phyloP scores from a whole-genome alignment of 1,140 invertebrate species.

The Aphis craccivora region DNA sequence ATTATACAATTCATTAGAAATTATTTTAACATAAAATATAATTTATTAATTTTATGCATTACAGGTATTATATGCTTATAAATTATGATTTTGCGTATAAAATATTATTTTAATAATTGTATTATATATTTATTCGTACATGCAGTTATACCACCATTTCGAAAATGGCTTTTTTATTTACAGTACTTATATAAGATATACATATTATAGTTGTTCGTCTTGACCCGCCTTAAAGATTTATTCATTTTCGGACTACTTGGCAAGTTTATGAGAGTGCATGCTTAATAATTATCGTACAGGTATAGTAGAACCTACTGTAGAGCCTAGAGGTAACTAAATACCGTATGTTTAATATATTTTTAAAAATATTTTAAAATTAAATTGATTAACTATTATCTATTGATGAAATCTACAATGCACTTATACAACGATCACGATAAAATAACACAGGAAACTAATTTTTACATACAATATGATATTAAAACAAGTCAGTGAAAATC shows the following conservation, averaged over 20 bases:
- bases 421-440: neutral
- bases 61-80: neutral
- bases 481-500: neutral
- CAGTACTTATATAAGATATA: neutral
- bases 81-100: neutral
- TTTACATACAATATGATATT: neutral
- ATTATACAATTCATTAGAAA: no score
- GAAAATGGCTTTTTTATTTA: neutral
- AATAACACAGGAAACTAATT: neutral
- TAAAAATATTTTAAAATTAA: neutral
- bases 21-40: no score
- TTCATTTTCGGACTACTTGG: neutral
- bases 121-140: neutral
- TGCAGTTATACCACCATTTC: neutral
- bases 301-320: neutral
- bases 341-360: neutral
- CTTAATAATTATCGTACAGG: neutral
- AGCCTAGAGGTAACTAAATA: neutral
- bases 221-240: neutral
- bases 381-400: constrained; percentile 1
- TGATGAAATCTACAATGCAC: neutral
- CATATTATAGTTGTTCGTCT: neutral
- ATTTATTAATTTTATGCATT: no score
- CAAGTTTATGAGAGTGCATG: neutral
- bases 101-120: neutral